Evolutionary conservation across 2,888 invertebrate species (phyloP).

Genomic region (Elysia crispata): DNA sequence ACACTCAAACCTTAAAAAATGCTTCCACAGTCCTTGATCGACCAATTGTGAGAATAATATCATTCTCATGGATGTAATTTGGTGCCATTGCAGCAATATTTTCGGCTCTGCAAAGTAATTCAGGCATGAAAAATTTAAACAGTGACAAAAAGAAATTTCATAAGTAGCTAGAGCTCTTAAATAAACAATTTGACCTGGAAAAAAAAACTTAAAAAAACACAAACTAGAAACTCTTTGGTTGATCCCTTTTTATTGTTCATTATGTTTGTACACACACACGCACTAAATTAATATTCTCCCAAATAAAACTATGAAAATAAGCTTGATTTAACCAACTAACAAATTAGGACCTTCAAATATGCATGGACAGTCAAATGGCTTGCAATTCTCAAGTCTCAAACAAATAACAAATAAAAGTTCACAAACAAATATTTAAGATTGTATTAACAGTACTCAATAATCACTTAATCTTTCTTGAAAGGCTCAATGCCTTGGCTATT

Average conservation of each 20-base stretch:
- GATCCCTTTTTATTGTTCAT: too few relatives aligned
- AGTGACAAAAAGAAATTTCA: too few relatives aligned
- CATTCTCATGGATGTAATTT: slow-evolving; percentile 93
- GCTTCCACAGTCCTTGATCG: slow-evolving; percentile 85
- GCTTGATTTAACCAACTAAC: too few relatives aligned
- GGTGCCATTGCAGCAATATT: slow-evolving; percentile 90
- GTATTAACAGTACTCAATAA: too few relatives aligned
- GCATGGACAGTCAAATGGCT: too few relatives aligned
- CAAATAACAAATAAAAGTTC: background rate
- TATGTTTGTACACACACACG: too few relatives aligned
- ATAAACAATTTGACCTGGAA: background rate
- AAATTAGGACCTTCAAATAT: too few relatives aligned
- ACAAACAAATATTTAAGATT: background rate
- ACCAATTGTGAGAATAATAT: slow-evolving; percentile 89
- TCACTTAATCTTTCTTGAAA: too few relatives aligned
- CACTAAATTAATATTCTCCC: too few relatives aligned
- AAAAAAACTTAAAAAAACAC: background rate
- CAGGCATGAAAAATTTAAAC: background rate
- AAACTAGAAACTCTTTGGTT: too few relatives aligned
- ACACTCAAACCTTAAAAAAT: slow-evolving; percentile 83
- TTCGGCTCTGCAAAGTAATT: slow-evolving; percentile 81
- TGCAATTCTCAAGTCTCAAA: background rate
- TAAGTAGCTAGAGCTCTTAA: background rate
- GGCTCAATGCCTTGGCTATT: too few relatives aligned
- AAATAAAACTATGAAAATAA: too few relatives aligned